Base-by-base conservation (phyloP, 2,113 vertebrate species). In the Hipposideros armiger region DNA sequence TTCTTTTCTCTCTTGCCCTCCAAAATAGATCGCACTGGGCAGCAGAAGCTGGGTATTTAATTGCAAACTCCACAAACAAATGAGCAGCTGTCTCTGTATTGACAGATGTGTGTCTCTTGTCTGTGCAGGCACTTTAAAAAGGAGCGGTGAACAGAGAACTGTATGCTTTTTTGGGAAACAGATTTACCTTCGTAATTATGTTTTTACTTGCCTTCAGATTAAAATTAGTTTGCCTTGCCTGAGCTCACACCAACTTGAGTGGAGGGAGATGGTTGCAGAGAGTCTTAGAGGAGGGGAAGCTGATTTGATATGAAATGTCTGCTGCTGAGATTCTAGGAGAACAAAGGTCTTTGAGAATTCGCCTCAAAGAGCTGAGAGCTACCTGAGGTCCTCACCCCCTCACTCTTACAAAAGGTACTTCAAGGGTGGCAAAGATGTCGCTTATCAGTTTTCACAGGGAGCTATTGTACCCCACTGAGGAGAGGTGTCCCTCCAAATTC, bases 101-200 rank as follows among this genome's bases (percentile, higher is more conserved):
- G 89, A 94, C 10, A 45, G 92, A 90, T 73, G 58, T 7, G 9
- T 76, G 47, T 87, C 93, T 96, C 91, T 90, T 91, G 89, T 96
- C 92, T 96, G 91, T 80, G 73, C 67, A 78, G 77, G 92, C 11
- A 92, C 83, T 94, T 54, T 32, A 32, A 58, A 56, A 90, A 95
- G 60, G 52, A 67, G 50, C 22, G n/a, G 52, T 72, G 87, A 96
- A 87, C 91, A 96, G 74, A 78, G 72, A 82, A 67, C 19, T 64
- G 32, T 74, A 77, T 87, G 78, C 47, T 89, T 94, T 87, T 87
- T 47, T 20, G 67, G 81, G 36, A 94, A 97, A 95, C 74, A 96
- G 50, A 88, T 92, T 95, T 95, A 90, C 92, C 88, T 96, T 82
- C 80, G 78, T 93, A 87, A 96, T 96, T 91, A 82, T 83, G 69